A percentile compares a stretch with the other conserved stretches of the same genome.
Evolutionary conservation across 2,888 invertebrate species (phyloP).

Genomic region (Blastobasis adustella): DNA sequence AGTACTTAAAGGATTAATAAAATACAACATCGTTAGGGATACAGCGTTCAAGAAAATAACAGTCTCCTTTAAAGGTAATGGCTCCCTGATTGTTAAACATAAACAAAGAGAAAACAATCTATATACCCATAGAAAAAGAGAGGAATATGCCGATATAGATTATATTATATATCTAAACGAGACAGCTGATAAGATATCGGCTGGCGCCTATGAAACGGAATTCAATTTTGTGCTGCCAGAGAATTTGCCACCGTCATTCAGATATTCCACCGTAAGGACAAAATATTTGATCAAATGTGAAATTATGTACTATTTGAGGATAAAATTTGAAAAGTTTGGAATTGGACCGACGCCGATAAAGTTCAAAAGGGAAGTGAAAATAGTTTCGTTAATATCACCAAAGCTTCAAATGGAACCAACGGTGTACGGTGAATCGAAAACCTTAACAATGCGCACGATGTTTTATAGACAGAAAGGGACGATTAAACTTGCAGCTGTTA

Average conservation of each 20-base stretch:
- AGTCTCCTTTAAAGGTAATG: conserved; percentile 15
- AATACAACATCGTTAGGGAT: conserved; percentile 10
- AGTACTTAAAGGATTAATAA: conserved; percentile 11
- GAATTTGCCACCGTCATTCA: conserved; percentile 11
- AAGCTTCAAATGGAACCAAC: conserved; percentile 9
- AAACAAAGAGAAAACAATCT: conserved; percentile 6
- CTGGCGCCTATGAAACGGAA: conserved; percentile 13
- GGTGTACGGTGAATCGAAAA: conserved; percentile 12
- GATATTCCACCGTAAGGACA: conserved; percentile 2
- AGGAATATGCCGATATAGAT: conserved; percentile 9
- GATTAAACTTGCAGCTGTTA: conserved; percentile 11
- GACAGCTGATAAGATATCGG: conserved; percentile 3
- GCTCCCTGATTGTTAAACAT: conserved; percentile 7
- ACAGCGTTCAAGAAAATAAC: conserved; percentile 10
- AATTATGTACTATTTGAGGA: conserved; percentile 11
- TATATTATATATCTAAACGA: conserved; percentile 10
- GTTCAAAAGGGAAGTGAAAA: conserved; percentile 8
- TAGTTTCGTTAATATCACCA: conserved; percentile 7
- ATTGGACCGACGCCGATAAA: conserved; percentile 4
- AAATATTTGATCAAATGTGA: conserved; percentile 8
- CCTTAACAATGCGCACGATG: conserved; percentile 4
- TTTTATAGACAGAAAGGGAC: conserved; percentile 7
- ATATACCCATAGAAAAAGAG: conserved; percentile 5
- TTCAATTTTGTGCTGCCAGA: conserved; percentile 14
- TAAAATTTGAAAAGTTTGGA: conserved; percentile 11